Conservation (phyloP, 2,888 invertebrate species). For the Bellardia pandia region DNA sequence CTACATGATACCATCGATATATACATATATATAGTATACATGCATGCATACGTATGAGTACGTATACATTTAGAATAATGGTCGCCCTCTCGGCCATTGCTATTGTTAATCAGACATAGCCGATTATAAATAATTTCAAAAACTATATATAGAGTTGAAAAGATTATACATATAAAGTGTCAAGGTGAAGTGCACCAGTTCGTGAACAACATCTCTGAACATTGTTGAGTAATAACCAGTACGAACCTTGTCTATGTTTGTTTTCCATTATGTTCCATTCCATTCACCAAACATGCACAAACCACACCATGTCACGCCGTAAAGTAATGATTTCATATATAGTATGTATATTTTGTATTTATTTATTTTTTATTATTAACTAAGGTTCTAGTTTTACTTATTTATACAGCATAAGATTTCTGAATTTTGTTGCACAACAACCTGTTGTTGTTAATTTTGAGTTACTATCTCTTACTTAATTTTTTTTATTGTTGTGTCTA, state of each 20-base stretch:
- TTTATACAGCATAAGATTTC: conserved; percentile 37
- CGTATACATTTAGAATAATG: background rate
- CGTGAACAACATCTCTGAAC: conserved; percentile 28
- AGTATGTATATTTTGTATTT: background rate
- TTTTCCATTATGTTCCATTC: background rate
- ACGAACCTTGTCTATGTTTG: background rate
- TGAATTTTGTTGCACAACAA: conserved; percentile 52
- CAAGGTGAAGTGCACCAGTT: conserved; percentile 41
- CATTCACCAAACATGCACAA: conserved; percentile 22
- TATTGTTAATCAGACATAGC: background rate
- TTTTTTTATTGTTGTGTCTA: background rate
- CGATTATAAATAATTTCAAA: background rate
- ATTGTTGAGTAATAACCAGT: conserved; percentile 3
- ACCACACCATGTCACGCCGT: conserved; percentile 29
- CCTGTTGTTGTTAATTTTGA: conserved; percentile 38
- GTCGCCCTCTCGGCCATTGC: background rate
- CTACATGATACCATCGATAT: no score
- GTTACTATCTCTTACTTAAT: conserved; percentile 32
- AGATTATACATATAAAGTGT: conserved; percentile 14
- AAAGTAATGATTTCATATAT: background rate
- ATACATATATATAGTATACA: no score
- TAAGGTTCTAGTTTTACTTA: background rate
- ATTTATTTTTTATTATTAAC: conserved; percentile 28
- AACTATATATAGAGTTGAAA: background rate
- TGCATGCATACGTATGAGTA: background rate